These are phyloP conservation scores for Proisotoma minuta DNA, from an alignment of 2,888 invertebrate genomes.

Conservation along the genomic window DNA sequence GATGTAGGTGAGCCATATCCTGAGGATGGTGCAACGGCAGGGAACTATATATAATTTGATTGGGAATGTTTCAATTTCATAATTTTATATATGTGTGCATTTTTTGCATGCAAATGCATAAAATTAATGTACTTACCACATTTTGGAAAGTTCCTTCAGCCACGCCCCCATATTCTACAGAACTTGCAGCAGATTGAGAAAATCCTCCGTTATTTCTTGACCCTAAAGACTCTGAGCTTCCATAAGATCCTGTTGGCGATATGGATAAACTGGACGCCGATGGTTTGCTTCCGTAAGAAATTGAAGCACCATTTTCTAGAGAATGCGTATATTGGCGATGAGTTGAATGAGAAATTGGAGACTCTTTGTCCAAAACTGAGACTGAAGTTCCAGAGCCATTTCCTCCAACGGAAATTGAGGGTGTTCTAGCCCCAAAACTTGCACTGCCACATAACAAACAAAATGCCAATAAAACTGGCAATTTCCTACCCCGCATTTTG, in stretches of 20 bases:
- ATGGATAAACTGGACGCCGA: background rate
- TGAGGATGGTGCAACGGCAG: background rate
- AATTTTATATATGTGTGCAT: background rate
- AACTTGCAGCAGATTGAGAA: conserved; percentile 6
- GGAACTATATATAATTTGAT: background rate
- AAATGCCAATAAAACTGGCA: background rate
- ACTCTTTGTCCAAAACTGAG: background rate
- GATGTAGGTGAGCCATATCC: background rate
- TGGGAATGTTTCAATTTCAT: background rate
- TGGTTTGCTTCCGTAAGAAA: background rate
- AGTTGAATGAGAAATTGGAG: too few species aligned
- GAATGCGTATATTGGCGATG: conserved; percentile 1
- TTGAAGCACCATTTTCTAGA: background rate
- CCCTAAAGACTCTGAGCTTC: background rate
- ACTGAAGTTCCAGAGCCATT: background rate
- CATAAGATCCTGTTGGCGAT: background rate
- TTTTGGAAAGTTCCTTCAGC: background rate
- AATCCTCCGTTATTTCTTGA: background rate
- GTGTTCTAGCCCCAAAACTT: too few species aligned
- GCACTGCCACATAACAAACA: background rate
- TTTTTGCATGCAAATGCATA: background rate
- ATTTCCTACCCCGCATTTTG: background rate
- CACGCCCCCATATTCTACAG: conserved; percentile 6
- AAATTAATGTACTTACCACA: conserved; percentile 1
- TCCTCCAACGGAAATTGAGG: background rate